Evolutionary conservation across 2,113 vertebrate species (phyloP), one percentile per base, ranked within the genome.

Genomic region (Eurypyga helias): DNA sequence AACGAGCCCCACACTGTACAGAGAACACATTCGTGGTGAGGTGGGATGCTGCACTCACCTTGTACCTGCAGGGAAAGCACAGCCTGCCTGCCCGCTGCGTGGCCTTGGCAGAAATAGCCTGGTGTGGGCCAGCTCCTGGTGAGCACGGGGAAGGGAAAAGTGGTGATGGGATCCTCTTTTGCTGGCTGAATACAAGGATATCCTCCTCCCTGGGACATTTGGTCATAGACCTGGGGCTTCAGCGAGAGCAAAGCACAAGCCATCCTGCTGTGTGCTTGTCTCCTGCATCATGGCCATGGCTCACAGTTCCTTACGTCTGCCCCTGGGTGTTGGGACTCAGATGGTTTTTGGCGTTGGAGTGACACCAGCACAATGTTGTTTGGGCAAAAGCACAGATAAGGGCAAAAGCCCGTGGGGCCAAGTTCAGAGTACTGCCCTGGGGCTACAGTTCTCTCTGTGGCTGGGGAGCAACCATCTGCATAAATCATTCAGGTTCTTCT

Each of bases 121-220:
- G 0, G 10, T 21, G 4, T 43, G 16, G 1, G 3, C 33, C 51
- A 52, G 23, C 46, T 67, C n/a, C 66, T 11, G 5, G 15, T 13
- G 17, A 24, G 7, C 23, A 36, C 1, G 29, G 24, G 75, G 43
- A 52, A 43, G 23, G 41, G 26, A 26, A 71, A 49, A 43, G 28
- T 4, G 4, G 5, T 4, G 20, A 33, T 24, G 62, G 70, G 34
- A 46, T 61, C 24, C 46, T 85, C 33, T 29, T 86, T 25, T 15
- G 21, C 41, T 3, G 7, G 34, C 15, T 73, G 46, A 73, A 26
- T 16, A 29, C 7, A 26, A 25, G 51, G 46, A 13, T 43, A 52
- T 26, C n/a, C 12, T 55, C 48, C n/a, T 64, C 0, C 0, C 19
- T 2, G 8, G 45, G 21, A 55, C 1, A 1, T 69, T 31, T 55